Evolutionary conservation across 2,113 vertebrate species (phyloP).

Genomic region (Peromyscus leucopus): DNA sequence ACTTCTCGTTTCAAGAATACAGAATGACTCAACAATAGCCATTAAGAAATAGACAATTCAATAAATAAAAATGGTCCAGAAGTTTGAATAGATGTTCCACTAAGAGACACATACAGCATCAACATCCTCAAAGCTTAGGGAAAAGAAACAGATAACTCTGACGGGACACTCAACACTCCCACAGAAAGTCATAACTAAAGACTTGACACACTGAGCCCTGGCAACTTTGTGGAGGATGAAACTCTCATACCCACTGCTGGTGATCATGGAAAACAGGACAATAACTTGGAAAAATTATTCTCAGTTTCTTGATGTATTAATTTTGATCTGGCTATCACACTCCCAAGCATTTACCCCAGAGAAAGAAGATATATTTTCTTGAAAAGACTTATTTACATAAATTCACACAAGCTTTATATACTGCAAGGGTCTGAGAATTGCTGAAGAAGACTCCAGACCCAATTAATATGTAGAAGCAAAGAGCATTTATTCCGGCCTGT

Average conservation of each 20-base stretch:
- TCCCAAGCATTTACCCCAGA: not conserved
- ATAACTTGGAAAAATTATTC: not conserved
- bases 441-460: no score
- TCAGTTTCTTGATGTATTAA: not conserved
- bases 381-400: not conserved
- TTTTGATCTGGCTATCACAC: not conserved
- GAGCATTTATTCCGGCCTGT: no score
- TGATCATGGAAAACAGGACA: not conserved
- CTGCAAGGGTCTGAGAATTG: no score
- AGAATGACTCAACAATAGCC: not conserved
- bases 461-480: no score
- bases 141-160: not conserved
- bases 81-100: not conserved
- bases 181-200: not conserved
- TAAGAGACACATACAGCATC: not conserved
- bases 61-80: not conserved
- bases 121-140: not conserved
- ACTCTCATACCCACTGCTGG: not conserved
- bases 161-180: not conserved
- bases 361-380: not conserved
- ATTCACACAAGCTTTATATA: not conserved
- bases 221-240: not conserved
- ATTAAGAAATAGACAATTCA: not conserved
- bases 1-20: not conserved
- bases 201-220: not conserved